These are phyloP conservation scores for Leptogaster cylindrica DNA, from an alignment of 2,888 invertebrate species.

Conservation along the genomic window DNA sequence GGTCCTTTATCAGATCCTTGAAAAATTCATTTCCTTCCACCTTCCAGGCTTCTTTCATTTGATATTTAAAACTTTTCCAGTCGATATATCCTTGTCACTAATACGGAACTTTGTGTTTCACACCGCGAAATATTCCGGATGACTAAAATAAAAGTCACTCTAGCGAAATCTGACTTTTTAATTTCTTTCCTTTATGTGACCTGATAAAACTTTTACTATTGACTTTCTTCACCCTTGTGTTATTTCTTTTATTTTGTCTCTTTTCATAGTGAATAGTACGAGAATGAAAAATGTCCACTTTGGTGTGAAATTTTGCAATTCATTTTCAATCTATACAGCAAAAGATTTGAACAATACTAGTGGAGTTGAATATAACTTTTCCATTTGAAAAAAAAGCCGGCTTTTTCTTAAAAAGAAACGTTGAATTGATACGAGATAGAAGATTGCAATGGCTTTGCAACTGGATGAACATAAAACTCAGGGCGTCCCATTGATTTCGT, in stretches of 20 bases:
- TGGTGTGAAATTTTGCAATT: constrained; percentile 25
- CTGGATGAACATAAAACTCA: constrained; percentile 21
- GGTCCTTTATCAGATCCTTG: too few relatives aligned
- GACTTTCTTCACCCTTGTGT: constrained; percentile 11
- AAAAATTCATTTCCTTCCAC: background rate
- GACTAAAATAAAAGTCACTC: constrained; percentile 36
- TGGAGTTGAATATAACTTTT: constrained; percentile 32
- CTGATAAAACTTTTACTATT: constrained; percentile 33
- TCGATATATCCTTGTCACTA: background rate
- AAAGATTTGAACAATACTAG: constrained; percentile 35
- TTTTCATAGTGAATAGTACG: too few relatives aligned
- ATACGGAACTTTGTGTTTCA: background rate
- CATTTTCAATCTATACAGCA: constrained; percentile 35
- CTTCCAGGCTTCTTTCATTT: background rate
- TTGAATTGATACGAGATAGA: constrained; percentile 19
- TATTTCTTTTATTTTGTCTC: too few relatives aligned
- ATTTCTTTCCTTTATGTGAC: constrained; percentile 38
- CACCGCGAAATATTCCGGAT: constrained; percentile 13
- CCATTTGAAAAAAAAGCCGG: background rate
- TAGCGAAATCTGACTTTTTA: constrained; percentile 39
- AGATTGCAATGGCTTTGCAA: constrained; percentile 29
- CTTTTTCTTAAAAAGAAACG: background rate
- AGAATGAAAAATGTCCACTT: constrained; percentile 5
- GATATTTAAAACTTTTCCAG: background rate
- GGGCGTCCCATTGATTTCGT: constrained; percentile 28